Base-by-base conservation (phyloP, 2,797 vertebrate species). In the Columba guinea region DNA sequence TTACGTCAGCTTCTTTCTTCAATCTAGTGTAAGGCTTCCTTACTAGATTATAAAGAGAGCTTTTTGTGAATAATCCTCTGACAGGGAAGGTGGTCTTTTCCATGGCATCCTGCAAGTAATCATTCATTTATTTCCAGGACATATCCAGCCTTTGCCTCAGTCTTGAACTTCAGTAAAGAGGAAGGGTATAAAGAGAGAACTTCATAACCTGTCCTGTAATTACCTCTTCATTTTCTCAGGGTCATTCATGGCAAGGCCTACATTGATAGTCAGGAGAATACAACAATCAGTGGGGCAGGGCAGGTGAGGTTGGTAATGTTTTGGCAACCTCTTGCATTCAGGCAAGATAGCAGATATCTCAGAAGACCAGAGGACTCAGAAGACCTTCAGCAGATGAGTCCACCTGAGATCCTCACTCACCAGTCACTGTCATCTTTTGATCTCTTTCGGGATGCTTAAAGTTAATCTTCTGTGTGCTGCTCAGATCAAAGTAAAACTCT, bases 401-500 rank as follows among this genome's bases (percentile, higher is more conserved):
- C 39, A 52, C 49, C 48, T n/a, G 46, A 89, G 55, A 73, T 51
- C 35, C 84, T 82, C 3, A 1, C 7, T 37, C 46, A 71, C 22
- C 22, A 74, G n/a, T 49, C 75, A 37, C 71, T 74, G 87, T 32
- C 75, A 83, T 67, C 39, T 86, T 84, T 35, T 80, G 70, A 93
- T 91, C 68, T 58, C n/a, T 48, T 80, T 70, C 37, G 64, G 89
- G 41, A 89, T 46, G 68, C 79, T 94, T 87, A 87, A 71, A 74
- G 60, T 93, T 65, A 83, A 76, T 87, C 58, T 68, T 74, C 84
- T 60, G 10, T 60, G 41, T 55, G 62, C 70, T 70, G 55, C 53
- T 94, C 77, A 84, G 34, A 91, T 93, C 89, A 91, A 93, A 96
- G 94, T 53, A 75, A 62, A 81, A 89, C 68, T 86, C 26, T 68